A percentile compares a stretch with the other conserved stretches of the same genome.
phyloP scores from a whole-genome alignment of 1,140 invertebrate genomes.

The Globodera rostochiensis region DNA sequence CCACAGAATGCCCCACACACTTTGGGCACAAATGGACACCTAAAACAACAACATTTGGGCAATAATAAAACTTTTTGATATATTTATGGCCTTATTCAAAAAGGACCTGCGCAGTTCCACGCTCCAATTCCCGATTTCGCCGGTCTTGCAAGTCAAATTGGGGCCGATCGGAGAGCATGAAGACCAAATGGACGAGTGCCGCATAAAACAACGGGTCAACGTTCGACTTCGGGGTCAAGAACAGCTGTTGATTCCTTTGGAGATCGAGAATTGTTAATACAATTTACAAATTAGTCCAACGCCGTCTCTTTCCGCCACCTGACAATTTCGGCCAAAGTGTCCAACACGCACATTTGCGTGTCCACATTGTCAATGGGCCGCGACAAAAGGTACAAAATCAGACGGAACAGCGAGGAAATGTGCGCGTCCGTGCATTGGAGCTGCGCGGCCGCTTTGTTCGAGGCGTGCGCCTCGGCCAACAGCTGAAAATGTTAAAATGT shows the following conservation, averaged over 20 bases:
- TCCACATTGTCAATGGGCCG: slow-evolving; percentile 79
- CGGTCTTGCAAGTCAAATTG: slow-evolving; percentile 53
- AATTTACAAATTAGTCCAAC: not conserved
- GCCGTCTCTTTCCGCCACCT: not conserved
- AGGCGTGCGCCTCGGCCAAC: slow-evolving; percentile 46
- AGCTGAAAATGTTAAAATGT: not conserved
- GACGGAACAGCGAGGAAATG: slow-evolving; percentile 84
- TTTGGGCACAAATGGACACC: slow-evolving; percentile 79
- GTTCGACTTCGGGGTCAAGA: slow-evolving; percentile 86
- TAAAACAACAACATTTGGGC: slow-evolving; percentile 17
- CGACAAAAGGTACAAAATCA: slow-evolving; percentile 87
- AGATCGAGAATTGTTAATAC: too few species aligned
- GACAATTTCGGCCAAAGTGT: slow-evolving; percentile 58
- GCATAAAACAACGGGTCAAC: slow-evolving; percentile 72
- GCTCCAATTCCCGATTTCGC: slow-evolving; percentile 43
- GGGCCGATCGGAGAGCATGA: slow-evolving; percentile 79
- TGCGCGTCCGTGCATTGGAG: slow-evolving; percentile 57
- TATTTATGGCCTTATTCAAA: slow-evolving; percentile 27
- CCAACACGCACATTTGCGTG: slow-evolving; percentile 62
- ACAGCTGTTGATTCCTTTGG: slow-evolving; percentile 69
- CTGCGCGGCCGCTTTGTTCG: slow-evolving; percentile 69
- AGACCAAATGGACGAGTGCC: slow-evolving; percentile 89
- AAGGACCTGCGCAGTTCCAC: slow-evolving; percentile 54
- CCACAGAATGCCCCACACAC: slow-evolving; percentile 96
- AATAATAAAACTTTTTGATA: slow-evolving; percentile 2